phyloP scores from a whole-genome alignment of 2,797 vertebrate species.

The Pristis pectinata region DNA sequence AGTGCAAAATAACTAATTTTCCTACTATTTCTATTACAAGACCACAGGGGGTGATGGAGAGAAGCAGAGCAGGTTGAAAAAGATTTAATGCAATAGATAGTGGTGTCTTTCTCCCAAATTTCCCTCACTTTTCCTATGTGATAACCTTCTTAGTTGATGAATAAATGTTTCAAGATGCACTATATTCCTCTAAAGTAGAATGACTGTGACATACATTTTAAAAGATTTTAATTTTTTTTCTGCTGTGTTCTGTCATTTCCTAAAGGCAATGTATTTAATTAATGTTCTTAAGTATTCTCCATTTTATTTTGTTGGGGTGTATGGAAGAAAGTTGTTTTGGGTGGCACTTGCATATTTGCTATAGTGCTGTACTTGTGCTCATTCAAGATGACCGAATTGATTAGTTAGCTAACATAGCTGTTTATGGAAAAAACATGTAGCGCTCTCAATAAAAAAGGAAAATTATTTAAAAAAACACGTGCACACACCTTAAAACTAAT shows the following conservation, averaged over 20 bases:
- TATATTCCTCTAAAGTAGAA: neutral
- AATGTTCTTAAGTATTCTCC: slow-evolving; percentile 20
- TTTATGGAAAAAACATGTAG: neutral
- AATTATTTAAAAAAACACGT: neutral
- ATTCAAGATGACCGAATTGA: neutral
- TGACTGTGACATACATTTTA: neutral
- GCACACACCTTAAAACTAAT: neutral
- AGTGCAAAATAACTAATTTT: neutral
- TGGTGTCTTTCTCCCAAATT: no score
- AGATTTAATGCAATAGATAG: neutral
- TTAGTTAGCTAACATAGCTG: slow-evolving; percentile 3
- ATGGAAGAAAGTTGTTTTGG: neutral
- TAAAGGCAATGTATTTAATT: neutral
- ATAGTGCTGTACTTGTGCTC: neutral
- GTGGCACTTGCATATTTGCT: slow-evolving; percentile 12
- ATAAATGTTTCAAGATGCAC: neutral
- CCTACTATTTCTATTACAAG: neutral
- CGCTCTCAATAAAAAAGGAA: neutral
- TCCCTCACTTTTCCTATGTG: neutral
- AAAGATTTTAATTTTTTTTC: neutral
- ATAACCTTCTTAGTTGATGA: neutral
- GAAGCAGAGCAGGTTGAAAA: neutral
- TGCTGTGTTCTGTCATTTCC: neutral
- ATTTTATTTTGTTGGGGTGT: neutral
- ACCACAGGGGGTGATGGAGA: neutral